Base-by-base conservation (phyloP, 2,888 invertebrate species). In the Ichneumon xanthorius region DNA sequence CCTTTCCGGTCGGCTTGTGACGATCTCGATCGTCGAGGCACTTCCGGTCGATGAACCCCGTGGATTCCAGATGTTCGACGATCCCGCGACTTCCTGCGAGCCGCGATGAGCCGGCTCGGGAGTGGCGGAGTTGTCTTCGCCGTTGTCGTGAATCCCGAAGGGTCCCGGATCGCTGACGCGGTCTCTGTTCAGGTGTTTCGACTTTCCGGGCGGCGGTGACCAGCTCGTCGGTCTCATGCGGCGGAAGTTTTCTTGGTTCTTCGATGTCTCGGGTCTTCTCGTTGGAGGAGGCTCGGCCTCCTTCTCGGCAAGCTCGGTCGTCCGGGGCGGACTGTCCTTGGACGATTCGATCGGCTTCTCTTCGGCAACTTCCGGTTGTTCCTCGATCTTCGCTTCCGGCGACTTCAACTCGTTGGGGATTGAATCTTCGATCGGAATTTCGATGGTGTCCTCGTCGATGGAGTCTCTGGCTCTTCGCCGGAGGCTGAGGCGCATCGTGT, bases 401-500 rank as follows among this genome's bases (percentile, higher is more conserved):
- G 33, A 53, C 0, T 19, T 73, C 6, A 14, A 16, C 40, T 67
- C 63, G n/a, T 33, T 22, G 6, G 30, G 0, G 1, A 72, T 30
- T 14, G 26, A 16, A 4, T 53, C 26, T 40, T 61, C 63, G 5
- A 72, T 40, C 30, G 26, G 14, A 7, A 63, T 48, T 30, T 61
- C 63, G 30, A 22, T 55, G 40, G 6, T 4, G 30, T 65, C 72
- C 45, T 87, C 77, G 16, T 40, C 67, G 19, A 70, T 45, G 33
- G 33, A 5, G 19, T 95, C 95, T 92, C 96, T 95, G 90, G 95
- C 94, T 87, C 94, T 94, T 93, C 96, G 96, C 14, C 94, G 93
- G 77, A 96, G 95, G 88, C 97, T 95, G 89, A 98, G 94, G 33
- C 98, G 97, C 97, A 98, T 98, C 37, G 98, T 98, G 93, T 98